A percentile compares a stretch with the other conserved stretches of the same genome.
Conservation (phyloP, 1,140 invertebrate genomes). For the Probaryconus sp. region DNA sequence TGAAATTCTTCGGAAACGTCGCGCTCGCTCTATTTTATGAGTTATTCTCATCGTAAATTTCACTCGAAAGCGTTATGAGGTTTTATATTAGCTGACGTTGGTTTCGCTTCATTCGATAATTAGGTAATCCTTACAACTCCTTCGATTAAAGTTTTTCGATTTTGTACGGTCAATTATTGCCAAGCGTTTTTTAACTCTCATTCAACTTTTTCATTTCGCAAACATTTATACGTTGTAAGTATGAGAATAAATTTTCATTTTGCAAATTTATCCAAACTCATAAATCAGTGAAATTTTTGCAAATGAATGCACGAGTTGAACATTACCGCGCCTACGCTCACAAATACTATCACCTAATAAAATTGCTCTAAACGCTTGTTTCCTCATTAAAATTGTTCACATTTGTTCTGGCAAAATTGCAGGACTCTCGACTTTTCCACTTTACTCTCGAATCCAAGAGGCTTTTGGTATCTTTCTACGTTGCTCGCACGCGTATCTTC, state of each 20-base stretch:
- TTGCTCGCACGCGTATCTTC: neutral
- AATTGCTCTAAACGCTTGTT: constrained; percentile 63
- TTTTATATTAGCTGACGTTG: constrained; percentile 47
- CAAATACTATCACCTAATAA: constrained; percentile 56
- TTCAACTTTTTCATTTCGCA: too few relatives aligned
- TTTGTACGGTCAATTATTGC: too few relatives aligned
- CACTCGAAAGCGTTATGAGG: constrained; percentile 17
- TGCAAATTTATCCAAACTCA: too few relatives aligned
- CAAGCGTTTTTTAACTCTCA: too few relatives aligned
- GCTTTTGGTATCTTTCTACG: constrained; percentile 33
- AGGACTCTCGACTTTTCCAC: constrained; percentile 59
- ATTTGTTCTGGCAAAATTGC: constrained; percentile 57
- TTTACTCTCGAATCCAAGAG: constrained; percentile 24
- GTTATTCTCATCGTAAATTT: constrained; percentile 43
- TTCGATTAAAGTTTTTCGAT: too few relatives aligned
- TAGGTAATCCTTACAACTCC: too few relatives aligned
- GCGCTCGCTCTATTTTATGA: too few relatives aligned
- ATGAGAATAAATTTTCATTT: too few relatives aligned
- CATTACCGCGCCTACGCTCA: constrained; percentile 49
- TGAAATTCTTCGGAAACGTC: constrained; percentile 38
- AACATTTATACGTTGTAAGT: too few relatives aligned
- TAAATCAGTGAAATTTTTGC: too few relatives aligned
- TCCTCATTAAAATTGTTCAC: constrained; percentile 73
- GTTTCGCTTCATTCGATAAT: too few relatives aligned
- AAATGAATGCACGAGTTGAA: constrained; percentile 50